Evolutionary conservation across 2,888 invertebrate species (phyloP).

Genomic region (Tryphoninae sp.): DNA sequence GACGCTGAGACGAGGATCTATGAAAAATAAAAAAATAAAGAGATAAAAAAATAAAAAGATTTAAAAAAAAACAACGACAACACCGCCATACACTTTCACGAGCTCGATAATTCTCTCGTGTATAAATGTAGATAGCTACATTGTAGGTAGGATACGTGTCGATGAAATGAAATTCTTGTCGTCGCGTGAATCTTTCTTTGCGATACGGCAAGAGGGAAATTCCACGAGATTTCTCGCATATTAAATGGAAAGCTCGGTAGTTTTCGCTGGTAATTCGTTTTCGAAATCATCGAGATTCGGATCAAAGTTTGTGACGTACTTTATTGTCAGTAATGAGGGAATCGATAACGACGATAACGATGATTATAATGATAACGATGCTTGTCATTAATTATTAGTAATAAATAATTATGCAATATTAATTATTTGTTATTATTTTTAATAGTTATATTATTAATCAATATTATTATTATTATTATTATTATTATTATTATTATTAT

Average conservation of each 20-base stretch:
- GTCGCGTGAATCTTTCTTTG: conserved; percentile 36
- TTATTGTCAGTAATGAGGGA: not conserved
- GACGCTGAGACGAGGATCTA: conserved; percentile 30
- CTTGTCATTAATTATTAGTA: too few relatives aligned
- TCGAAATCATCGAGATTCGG: not conserved
- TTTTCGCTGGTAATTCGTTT: conserved; percentile 41
- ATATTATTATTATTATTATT: too few relatives aligned
- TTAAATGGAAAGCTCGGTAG: conserved; percentile 58
- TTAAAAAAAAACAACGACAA: conserved; percentile 30
- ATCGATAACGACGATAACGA: not conserved
- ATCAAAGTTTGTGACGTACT: not conserved
- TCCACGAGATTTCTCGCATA: conserved; percentile 46
- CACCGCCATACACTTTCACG: conserved; percentile 57
- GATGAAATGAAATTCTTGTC: conserved; percentile 53
- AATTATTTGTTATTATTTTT: not conserved
- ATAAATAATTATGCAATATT: too few relatives aligned
- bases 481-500: too few relatives aligned
- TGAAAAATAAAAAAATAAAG: conserved; percentile 1
- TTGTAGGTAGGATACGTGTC: conserved; percentile 5
- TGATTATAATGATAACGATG: not conserved
- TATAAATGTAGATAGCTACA: not conserved
- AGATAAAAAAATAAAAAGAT: conserved; percentile 20
- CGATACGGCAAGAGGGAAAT: conserved; percentile 43
- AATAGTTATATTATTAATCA: not conserved
- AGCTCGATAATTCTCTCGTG: conserved; percentile 54